Base-by-base conservation (phyloP, 2,797 vertebrate genomes). In the Nyctibius grandis region DNA sequence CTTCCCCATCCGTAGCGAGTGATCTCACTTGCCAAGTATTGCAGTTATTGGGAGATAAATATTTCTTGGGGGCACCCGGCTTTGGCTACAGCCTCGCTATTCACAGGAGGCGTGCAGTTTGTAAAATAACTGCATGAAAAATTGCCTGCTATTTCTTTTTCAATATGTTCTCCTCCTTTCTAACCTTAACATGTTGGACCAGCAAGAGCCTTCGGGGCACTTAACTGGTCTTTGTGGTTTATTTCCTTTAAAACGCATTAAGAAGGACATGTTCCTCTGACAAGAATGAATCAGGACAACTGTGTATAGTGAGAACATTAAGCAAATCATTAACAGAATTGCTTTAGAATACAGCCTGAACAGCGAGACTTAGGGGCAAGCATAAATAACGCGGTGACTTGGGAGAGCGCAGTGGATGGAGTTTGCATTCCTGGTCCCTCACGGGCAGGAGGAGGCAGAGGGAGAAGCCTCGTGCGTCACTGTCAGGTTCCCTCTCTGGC, bases 171-270 rank as follows among this genome's bases (percentile, higher is more conserved):
- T 89, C 70, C 91, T 90, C 90, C 84, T 88, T 85, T 94, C 89
- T 69, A 95, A 70, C 88, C 85, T 86, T 68, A 18, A 56, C 83
- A 45, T 89, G 85, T 89, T 74, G 93, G 83, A 54, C 6, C 26
- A 47, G 69, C 74, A 11, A 33, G 80, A 96, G 95, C 96, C 95
- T 91, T 10, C 19, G 47, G 91, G 95, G 88, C 80, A 70, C 90
- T 74, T 65, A 50, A 20, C 76, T 88, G 15, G 85, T 42, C 89
- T 91, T 60, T 96, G 94, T 91, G 89, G 95, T 87, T 96, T 88
- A 44, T 93, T 88, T 94, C 89, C 96, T 92, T 79, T 90, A 91
- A 84, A 89, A 91, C 3, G 83, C 77, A 85, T 97, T 96, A 93
- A 78, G 93, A 45, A 61, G 93, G 94, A 91, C 74, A 18, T 68